Base-by-base conservation (phyloP, 2,888 invertebrate species). In the Tridacna crocea region DNA sequence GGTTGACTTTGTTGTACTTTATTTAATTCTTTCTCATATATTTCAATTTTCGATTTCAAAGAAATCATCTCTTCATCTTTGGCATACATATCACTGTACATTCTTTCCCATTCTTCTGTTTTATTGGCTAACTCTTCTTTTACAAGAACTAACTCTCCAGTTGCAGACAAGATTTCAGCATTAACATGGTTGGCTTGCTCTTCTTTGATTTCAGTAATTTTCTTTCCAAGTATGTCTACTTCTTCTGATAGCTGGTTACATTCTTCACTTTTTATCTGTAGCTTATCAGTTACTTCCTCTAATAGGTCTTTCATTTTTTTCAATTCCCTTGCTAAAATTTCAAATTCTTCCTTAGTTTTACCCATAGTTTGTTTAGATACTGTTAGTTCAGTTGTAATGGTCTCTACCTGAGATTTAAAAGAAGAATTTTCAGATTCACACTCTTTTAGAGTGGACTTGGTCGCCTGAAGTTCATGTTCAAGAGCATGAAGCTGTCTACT, bases 381-480 rank as follows among this genome's bases (percentile, higher is more conserved):
- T 51, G 76, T 74, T 36, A 81, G 19, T 74, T 84, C 75, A 72
- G 77, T 80, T 65, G 76, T 82, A 0, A 80, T 22, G n/a, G 46
- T 77, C 72, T 87, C 84, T 15, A 85, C 78, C 76, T 89, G 88
- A 46, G 60, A 75, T 72, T 79, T 70, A 17, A 82, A 72, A 27
- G 55, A 48, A 12, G 58, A 55, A 74, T 80, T 82, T 65, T 80
- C 79, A 12, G 68, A 27, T 36, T 74, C 77, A n/a, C 46, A 61
- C n/a, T 87, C 87, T 15, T 84, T 82, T 46, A 88, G 26, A n/a
- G 90, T 84, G 19, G 75, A 47, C 77, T 87, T 84, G 11, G 90
- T 65, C 10, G 80, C 76, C 19, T 87, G 79, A 12, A 88, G 55
- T 61, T 89, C 78, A 27, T 68, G 77, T 77, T 89, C 85, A 17